A percentile compares a stretch with the other conserved stretches of the same genome.
Evolutionary conservation across 1,140 invertebrate species (phyloP).

Genomic region (Lanistes nyassanus): DNA sequence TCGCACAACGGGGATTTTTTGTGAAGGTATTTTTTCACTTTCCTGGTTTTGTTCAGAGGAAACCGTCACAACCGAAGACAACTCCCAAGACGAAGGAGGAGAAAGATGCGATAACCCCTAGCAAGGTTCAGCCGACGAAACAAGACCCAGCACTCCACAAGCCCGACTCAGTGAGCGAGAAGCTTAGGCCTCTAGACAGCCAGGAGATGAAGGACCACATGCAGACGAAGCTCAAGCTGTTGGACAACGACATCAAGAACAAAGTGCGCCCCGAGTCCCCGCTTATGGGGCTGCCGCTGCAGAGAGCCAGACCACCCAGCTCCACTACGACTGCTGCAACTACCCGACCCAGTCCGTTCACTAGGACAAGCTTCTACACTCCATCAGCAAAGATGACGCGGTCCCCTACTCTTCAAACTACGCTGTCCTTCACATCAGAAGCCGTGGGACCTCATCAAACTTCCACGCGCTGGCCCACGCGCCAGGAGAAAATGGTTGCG

Average conservation of each 20-base stretch:
- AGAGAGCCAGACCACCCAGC: background rate
- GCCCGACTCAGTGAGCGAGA: no score
- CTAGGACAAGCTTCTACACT: background rate
- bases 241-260: background rate
- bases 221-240: background rate
- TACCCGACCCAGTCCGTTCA: background rate
- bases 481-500: background rate
- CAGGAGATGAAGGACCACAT: background rate
- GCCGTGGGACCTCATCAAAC: no score
- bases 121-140: no score
- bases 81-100: background rate
- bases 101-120: no score
- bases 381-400: background rate
- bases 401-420: background rate
- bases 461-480: no score
- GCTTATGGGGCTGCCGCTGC: background rate
- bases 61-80: background rate
- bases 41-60: background rate
- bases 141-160: no score
- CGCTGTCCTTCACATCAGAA: background rate
- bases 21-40: background rate
- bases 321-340: slow-evolving; percentile 1
- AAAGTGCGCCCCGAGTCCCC: background rate
- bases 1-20: no score
- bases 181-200: no score